Base-by-base conservation (phyloP, 1,140 invertebrate species). In the Gonatopus flavifemur region DNA sequence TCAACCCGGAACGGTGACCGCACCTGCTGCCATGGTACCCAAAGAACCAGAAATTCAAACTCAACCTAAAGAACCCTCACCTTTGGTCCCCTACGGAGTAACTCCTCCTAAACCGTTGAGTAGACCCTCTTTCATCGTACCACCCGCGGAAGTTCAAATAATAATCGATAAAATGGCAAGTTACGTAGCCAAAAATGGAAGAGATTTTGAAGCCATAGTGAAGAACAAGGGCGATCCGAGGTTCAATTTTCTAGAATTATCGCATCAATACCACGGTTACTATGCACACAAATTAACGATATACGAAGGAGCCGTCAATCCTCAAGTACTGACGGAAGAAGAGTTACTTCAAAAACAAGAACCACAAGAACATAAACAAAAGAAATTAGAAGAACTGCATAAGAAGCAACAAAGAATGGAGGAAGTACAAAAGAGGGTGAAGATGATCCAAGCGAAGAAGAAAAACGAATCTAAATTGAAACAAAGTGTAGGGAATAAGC, bases 121-220 rank as follows among this genome's bases (percentile, higher is more conserved):
- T 13, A 67, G 75, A 28, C 76, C 80, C 0, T 75, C 76, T 0
- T 81, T 86, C 21, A 77, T 82, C 15, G 76, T 84, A 6, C 89
- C 91, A 13, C 87, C 91, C 0, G 85, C 86, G 8, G 91, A 93
- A 46, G 77, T 93, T 5, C 86, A 91, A 66, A 82, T 90, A 31
- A 89, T 98, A 6, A 93, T 98, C 39, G 93, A 97, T 70, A 96
- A 96, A 79, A 96, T 98, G 86, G 94, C 94, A 2, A 87, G 87
- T 47, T 98, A 98, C 69, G 94, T 98, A 0, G 88, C 89, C 0
- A 94, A 94, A 64, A 98, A 98, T 78, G 96, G 95, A 0, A 81
- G 86, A 37, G 90, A 94, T 58, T 98, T 98, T 74, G 94, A 97
- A 64, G 83, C 86, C 8, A 90, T 93, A 21, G 88, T 97, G 0